Evolutionary conservation across 2,797 vertebrate species (phyloP).

Genomic region (Gymnoscopelus microlampas): DNA sequence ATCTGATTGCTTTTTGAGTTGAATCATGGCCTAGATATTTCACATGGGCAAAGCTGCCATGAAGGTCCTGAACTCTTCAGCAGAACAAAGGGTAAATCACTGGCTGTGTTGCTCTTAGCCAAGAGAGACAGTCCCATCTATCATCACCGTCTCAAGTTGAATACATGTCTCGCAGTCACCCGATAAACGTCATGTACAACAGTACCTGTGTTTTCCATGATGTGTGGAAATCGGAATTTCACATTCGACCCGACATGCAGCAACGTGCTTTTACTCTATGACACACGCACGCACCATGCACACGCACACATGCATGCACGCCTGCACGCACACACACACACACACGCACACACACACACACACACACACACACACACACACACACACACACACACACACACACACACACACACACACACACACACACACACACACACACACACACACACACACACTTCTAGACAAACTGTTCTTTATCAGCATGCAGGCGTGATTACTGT

Average conservation of each 20-base stretch:
- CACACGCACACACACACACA: not conserved
- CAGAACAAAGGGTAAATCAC: not conserved
- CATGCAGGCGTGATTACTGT: not conserved
- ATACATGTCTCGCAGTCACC: conserved; percentile 32
- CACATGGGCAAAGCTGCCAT: not conserved
- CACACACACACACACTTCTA: conserved; percentile 11
- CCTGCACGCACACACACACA: conserved; percentile 5
- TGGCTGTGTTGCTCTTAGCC: not conserved
- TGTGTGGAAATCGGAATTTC: conserved; percentile 45
- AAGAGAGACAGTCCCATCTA: conserved; percentile 12
- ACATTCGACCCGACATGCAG: conserved; percentile 18
- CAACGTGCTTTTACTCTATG: not conserved
- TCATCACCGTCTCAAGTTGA: conserved; percentile 11
- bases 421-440: no score
- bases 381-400: not conserved
- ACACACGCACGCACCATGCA: not conserved
- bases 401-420: no score
- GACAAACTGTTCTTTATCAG: no score
- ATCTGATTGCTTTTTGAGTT: not conserved
- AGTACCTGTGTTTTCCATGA: conserved; percentile 51
- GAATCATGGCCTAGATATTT: not conserved
- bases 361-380: conserved; percentile 6
- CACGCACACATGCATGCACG: no score
- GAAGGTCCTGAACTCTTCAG: conserved; percentile 16
- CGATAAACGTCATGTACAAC: not conserved